These are phyloP conservation scores for Halichoeres trimaculatus DNA, from an alignment of 2,113 vertebrate species.

Conservation along the genomic window DNA sequence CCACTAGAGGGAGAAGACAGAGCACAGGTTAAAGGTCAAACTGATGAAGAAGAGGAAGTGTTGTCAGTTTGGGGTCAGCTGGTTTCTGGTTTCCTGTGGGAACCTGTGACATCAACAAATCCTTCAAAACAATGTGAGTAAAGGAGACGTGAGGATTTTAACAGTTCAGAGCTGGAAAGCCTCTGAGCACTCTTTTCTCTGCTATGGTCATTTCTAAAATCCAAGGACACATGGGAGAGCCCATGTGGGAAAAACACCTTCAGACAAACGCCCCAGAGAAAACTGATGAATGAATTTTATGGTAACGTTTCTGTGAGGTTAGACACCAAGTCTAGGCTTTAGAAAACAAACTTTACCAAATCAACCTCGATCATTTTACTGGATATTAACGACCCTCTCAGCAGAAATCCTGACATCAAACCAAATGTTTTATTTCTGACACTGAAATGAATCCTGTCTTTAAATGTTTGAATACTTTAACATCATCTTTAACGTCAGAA, in stretches of 20 bases:
- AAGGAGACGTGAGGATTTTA: background rate
- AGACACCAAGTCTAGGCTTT: background rate
- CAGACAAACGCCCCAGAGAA: background rate
- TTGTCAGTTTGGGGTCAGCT: background rate
- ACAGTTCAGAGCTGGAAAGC: background rate
- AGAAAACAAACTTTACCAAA: background rate
- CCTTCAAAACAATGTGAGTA: background rate
- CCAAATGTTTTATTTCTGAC: too few species aligned
- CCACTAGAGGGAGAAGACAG: conserved; percentile 81
- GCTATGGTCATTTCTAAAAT: background rate
- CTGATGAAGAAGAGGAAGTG: background rate
- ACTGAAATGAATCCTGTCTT: too few species aligned
- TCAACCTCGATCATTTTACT: background rate
- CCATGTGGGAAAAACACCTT: conserved; percentile 14
- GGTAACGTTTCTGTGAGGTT: conserved; percentile 6
- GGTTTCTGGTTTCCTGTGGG: background rate
- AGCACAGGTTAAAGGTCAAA: conserved; percentile 7
- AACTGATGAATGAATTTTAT: conserved; percentile 4
- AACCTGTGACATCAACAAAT: background rate
- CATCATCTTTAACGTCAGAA: too few species aligned
- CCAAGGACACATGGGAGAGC: conserved; percentile 10
- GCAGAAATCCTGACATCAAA: conserved; percentile 10
- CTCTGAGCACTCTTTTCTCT: conserved; percentile 9
- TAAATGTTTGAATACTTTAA: too few species aligned
- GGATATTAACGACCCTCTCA: background rate